Evolutionary conservation across 2,113 vertebrate genomes (phyloP).

Genomic region (Eidolon helvum): DNA sequence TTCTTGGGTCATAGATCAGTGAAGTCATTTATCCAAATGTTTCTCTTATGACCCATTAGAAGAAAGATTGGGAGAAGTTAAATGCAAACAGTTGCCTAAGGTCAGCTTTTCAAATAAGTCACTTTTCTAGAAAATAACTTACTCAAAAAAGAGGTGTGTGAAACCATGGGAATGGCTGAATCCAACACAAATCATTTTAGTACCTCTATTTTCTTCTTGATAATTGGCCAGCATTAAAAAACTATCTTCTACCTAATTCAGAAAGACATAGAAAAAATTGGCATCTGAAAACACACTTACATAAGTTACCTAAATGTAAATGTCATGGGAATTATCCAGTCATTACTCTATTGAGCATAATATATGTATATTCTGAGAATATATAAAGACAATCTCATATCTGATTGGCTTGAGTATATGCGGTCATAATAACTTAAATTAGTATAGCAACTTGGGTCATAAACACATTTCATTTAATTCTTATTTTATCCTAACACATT

Average conservation of each 20-base stretch:
- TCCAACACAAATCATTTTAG: background rate
- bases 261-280: background rate
- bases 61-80: background rate
- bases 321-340: background rate
- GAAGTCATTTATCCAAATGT: constrained; percentile 10
- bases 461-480: background rate
- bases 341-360: background rate
- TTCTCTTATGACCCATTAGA: background rate
- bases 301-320: background rate
- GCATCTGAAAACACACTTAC: background rate
- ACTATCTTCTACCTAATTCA: background rate
- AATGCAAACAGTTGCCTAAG: background rate
- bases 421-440: constrained; percentile 16
- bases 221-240: background rate
- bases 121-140: background rate
- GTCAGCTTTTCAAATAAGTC: background rate
- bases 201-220: constrained; percentile 10
- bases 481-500: background rate
- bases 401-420: background rate
- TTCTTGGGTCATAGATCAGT: background rate
- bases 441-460: background rate
- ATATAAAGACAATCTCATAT: background rate
- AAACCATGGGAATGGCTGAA: background rate
- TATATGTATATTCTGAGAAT: background rate
- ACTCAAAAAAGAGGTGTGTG: background rate